phyloP scores from a whole-genome alignment of 2,113 vertebrate species.

The Myiagra hebetior region DNA sequence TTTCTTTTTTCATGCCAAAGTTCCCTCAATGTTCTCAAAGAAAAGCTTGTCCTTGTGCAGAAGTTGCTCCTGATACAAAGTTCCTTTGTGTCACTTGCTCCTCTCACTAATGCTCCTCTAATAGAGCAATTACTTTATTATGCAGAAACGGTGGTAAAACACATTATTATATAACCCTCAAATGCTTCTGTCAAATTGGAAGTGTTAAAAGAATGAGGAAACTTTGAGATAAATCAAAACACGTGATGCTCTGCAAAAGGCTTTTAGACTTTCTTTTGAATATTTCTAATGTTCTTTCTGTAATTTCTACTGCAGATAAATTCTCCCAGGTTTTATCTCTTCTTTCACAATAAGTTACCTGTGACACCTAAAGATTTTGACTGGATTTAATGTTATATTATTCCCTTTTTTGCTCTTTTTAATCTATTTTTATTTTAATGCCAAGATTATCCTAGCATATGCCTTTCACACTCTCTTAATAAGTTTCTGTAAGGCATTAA shows the following conservation, averaged over 20 bases:
- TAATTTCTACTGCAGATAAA: conserved; percentile 49
- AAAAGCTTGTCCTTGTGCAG: conserved; percentile 36
- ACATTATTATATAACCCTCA: conserved; percentile 44
- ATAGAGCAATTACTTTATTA: conserved; percentile 64
- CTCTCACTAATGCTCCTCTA: conserved; percentile 63
- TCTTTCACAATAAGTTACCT: conserved; percentile 45
- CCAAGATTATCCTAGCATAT: background rate
- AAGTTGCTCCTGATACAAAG: conserved; percentile 33
- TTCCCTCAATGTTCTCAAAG: conserved; percentile 17
- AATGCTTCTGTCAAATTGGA: conserved; percentile 57
- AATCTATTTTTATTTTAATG: conserved; percentile 39
- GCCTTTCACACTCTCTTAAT: background rate
- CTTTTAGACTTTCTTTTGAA: conserved; percentile 34
- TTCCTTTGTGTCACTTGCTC: conserved; percentile 47
- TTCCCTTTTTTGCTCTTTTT: background rate
- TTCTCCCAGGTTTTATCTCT: conserved; percentile 41
- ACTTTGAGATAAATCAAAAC: conserved; percentile 61
- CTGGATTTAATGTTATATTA: background rate
- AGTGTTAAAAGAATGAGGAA: conserved; percentile 39
- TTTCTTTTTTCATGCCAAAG: background rate
- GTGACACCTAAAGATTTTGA: conserved; percentile 30
- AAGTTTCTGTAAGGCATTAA: background rate
- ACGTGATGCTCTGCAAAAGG: conserved; percentile 19
- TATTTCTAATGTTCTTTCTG: conserved; percentile 36
- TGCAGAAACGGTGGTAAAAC: conserved; percentile 27